Evolutionary conservation across 2,888 invertebrate genomes (phyloP), one percentile per base, ranked within the genome.

Genomic region (Epiblema foenella): DNA sequence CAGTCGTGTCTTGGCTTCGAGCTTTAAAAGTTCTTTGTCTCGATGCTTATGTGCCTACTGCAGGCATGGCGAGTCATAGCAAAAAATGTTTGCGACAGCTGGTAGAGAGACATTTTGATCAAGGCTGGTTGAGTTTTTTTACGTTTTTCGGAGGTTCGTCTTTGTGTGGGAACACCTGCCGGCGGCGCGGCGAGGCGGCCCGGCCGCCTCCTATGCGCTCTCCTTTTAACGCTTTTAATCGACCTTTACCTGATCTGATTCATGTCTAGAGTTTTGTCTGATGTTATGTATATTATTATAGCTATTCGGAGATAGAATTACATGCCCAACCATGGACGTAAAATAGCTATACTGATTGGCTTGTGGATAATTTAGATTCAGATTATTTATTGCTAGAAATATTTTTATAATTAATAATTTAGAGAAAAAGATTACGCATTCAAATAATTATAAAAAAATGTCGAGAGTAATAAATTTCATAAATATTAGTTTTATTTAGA

Each of bases 131-230:
- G 67, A 56, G 67, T 68, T 71, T 69, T 74, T 73, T 73, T 69
- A 42, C 42, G 73, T 83, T 86, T 88, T 89, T 89, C 88, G 81
- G 77, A 75, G 77, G 76, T 71, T 77, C 65, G 83, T 83, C 87
- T 87, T 89, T 90, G 87, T 90, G 85, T 77, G 68, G 75, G 68
- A 73, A 68, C 73, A 91, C 91, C 91, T 90, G 90, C 90, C 87
- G 77, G 56, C 54, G 79, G 77, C 78, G 56, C 54, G 79, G 77
- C 78, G 76, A 79, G 79, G 77, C 75, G 77, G 78, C 78, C 78
- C 81, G 77, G 80, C 83, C 79, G 75, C 79, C 75, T 79, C 65
- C 54, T 62, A 24, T 62, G 37, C 57, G 56, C 46, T 58, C 67
- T 60, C 57, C 39, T 70, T 64, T 51, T 64, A 68, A 69, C 65